Conservation (phyloP, 2,797 vertebrate species). For the Gallinago solitaria region DNA sequence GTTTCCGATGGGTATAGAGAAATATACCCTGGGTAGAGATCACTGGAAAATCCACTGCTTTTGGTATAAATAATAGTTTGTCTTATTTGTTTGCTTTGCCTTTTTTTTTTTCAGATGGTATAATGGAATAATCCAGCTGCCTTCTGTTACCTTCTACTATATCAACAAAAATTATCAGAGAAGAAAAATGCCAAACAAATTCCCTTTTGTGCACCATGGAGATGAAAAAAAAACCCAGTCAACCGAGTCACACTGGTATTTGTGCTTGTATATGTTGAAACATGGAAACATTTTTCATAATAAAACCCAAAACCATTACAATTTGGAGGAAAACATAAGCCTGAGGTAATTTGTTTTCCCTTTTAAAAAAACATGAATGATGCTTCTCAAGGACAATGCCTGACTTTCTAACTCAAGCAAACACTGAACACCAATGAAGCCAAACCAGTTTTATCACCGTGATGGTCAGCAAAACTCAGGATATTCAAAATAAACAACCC, state of each 20-base stretch:
- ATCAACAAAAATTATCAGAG: background rate
- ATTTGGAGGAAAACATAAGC: background rate
- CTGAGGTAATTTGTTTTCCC: background rate
- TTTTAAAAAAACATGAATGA: background rate
- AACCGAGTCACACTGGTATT: background rate
- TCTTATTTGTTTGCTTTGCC: background rate
- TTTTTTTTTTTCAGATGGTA: background rate
- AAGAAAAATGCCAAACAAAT: background rate
- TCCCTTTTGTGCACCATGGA: background rate
- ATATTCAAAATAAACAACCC: background rate
- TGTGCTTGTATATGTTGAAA: background rate
- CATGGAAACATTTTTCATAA: background rate
- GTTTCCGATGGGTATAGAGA: background rate
- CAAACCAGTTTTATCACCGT: background rate
- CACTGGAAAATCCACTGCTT: background rate
- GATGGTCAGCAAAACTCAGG: background rate
- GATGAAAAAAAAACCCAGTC: background rate
- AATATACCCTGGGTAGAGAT: background rate
- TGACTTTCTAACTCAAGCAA: background rate
- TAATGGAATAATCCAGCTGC: background rate
- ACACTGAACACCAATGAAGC: background rate
- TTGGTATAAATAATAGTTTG: background rate
- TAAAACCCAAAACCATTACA: constrained; percentile 4
- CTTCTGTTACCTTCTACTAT: background rate
- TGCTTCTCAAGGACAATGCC: background rate